Percentiles rank a stretch among this genome's conserved stretches.
These are phyloP conservation scores for Pachycephus smyrnensis DNA, from an alignment of 2,888 invertebrate species.

Conservation along the genomic window DNA sequence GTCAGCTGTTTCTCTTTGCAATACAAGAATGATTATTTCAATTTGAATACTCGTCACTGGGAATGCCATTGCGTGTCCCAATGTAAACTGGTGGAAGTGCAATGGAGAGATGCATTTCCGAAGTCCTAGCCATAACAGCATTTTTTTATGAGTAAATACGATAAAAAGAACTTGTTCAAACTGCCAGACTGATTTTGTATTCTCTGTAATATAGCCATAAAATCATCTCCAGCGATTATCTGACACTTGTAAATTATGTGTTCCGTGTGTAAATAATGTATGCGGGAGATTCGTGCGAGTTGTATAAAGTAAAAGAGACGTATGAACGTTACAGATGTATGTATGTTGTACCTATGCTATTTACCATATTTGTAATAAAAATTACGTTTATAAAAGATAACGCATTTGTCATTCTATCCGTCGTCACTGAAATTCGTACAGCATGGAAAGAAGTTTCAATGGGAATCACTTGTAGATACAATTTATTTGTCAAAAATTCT, in stretches of 20 bases:
- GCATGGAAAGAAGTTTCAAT: no score
- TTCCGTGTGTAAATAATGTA: slow-evolving; percentile 56
- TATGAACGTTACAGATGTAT: slow-evolving; percentile 37
- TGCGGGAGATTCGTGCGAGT: slow-evolving; percentile 30
- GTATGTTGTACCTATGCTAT: slow-evolving; percentile 45
- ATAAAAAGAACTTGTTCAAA: slow-evolving; percentile 35
- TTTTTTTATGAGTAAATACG: slow-evolving; percentile 24
- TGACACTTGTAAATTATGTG: slow-evolving; percentile 55
- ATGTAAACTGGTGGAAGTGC: not conserved
- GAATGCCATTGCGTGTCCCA: slow-evolving; percentile 6
- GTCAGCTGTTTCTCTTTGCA: not conserved
- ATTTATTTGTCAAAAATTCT: not conserved
- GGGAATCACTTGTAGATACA: not conserved
- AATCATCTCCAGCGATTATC: slow-evolving; percentile 37
- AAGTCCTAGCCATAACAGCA: slow-evolving; percentile 42
- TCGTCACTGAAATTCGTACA: not conserved
- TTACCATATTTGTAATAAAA: slow-evolving; percentile 63
- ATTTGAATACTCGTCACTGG: slow-evolving; percentile 21
- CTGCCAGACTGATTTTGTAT: slow-evolving; percentile 59
- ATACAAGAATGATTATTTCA: not conserved
- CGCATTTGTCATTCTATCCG: slow-evolving; percentile 20
- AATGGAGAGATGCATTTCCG: slow-evolving; percentile 10
- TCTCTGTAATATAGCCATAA: slow-evolving; percentile 48
- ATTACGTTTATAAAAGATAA: slow-evolving; percentile 36
- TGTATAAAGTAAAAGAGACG: slow-evolving; percentile 45